A percentile compares a stretch with the other conserved stretches of the same genome.
Conservation (phyloP, 2,113 vertebrate genomes). For the Stomatorhinus ivindoensis region DNA sequence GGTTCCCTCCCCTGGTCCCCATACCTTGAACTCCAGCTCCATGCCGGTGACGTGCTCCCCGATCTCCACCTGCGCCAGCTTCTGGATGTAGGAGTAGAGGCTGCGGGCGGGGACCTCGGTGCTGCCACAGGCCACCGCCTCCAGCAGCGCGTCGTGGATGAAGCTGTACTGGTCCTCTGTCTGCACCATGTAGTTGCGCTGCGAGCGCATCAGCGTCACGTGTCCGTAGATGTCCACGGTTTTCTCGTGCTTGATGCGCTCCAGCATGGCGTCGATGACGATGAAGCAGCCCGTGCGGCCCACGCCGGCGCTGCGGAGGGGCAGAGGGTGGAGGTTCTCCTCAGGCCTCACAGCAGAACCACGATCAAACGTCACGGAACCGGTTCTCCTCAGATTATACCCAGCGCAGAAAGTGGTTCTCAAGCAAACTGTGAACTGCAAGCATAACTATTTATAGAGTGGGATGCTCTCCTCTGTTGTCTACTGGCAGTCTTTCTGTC, state of each 20-base stretch:
- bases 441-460: neutral
- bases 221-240: constrained; percentile 93
- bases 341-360: neutral
- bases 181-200: constrained; percentile 98
- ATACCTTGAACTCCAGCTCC: constrained; percentile 98
- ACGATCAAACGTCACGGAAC: neutral
- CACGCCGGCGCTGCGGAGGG: constrained; percentile 74
- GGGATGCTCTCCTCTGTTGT: neutral
- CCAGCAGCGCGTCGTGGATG: constrained; percentile 93
- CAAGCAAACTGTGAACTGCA: neutral
- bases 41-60: constrained; percentile 93
- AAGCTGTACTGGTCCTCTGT: constrained; percentile 99
- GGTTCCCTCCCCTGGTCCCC: neutral
- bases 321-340: neutral
- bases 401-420: neutral
- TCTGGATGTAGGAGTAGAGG: constrained; percentile 94
- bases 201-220: constrained; percentile 92
- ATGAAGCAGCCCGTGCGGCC: constrained; percentile 95
- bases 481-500: neutral
- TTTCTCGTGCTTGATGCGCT: constrained; percentile 89
- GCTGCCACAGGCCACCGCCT: constrained; percentile 92
- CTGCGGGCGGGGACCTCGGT: constrained; percentile 90
- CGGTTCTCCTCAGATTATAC: neutral
- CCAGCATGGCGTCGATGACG: constrained; percentile 93
- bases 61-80: constrained; percentile 82